phyloP scores from a whole-genome alignment of 2,888 invertebrate species.

The Pyrrhia umbra region DNA sequence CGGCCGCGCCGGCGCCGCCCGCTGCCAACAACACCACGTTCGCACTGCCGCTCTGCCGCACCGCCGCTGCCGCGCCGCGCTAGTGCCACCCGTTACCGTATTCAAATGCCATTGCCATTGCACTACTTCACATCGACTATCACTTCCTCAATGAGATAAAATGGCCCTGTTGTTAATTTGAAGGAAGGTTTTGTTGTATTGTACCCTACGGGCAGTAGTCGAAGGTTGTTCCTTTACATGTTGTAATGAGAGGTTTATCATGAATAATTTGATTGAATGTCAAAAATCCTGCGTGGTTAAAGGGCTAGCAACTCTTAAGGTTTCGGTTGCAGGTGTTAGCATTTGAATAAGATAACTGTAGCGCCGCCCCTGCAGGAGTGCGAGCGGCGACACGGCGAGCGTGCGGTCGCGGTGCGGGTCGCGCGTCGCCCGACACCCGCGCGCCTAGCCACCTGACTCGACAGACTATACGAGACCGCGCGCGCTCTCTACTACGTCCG shows the following conservation, averaged over 20 bases:
- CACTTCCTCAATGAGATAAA: neutral
- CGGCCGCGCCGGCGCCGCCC: constrained; percentile 71
- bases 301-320: constrained; percentile 2
- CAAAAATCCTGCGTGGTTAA: neutral
- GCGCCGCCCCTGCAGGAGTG: constrained; percentile 42
- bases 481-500: constrained; percentile 81
- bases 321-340: constrained; percentile 51
- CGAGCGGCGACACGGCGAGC: constrained; percentile 56
- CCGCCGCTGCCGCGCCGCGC: constrained; percentile 73
- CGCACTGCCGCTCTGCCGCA: constrained; percentile 68
- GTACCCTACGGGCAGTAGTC: neutral
- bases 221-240: neutral
- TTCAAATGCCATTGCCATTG: constrained; percentile 48
- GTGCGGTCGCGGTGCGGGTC: constrained; percentile 64
- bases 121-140: constrained; percentile 11
- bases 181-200: constrained; percentile 12
- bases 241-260: neutral
- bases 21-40: constrained; percentile 87
- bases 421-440: constrained; percentile 86
- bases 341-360: constrained; percentile 60
- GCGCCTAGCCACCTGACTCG: constrained; percentile 83
- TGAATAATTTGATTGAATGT: neutral
- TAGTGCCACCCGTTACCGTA: constrained; percentile 23
- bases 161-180: constrained; percentile 12
- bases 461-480: constrained; percentile 70